phyloP scores from a whole-genome alignment of 2,113 vertebrate species.

The Fulica atra region DNA sequence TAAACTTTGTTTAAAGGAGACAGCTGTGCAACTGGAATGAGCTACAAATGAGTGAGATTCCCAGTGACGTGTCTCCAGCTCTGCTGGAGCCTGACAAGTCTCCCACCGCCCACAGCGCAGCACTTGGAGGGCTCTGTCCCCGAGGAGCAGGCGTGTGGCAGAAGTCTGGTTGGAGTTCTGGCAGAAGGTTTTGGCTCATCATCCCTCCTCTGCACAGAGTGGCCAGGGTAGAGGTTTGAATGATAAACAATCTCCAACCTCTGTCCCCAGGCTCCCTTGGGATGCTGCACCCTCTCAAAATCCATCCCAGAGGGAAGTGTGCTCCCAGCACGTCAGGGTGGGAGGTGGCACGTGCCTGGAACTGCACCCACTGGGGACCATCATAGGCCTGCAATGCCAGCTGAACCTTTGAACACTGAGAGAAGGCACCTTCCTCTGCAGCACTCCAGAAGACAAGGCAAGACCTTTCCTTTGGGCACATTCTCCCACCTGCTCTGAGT shows the following conservation, averaged over 20 bases:
- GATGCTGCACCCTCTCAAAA: background rate
- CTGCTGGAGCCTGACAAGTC: background rate
- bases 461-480: background rate
- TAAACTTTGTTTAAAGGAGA: slow-evolving; percentile 56
- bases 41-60: slow-evolving; percentile 34
- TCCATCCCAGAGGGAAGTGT: background rate
- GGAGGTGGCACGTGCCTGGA: background rate
- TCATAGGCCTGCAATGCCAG: background rate
- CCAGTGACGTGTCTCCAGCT: slow-evolving; percentile 3
- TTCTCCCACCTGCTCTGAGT: background rate
- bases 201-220: background rate
- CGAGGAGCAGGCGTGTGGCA: background rate
- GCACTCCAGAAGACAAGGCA: background rate
- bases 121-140: background rate
- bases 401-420: background rate
- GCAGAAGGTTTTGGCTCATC: background rate
- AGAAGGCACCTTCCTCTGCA: background rate
- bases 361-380: background rate
- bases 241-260: rapidly evolving
- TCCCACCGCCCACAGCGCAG: slow-evolving; percentile 22
- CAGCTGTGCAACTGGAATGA: slow-evolving; percentile 63
- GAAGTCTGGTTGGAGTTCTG: background rate
- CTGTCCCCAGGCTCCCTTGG: background rate
- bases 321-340: background rate
- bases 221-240: background rate